These are phyloP conservation scores for Calonectris borealis DNA, from an alignment of 2,113 vertebrate genomes.

Conservation along the genomic window DNA sequence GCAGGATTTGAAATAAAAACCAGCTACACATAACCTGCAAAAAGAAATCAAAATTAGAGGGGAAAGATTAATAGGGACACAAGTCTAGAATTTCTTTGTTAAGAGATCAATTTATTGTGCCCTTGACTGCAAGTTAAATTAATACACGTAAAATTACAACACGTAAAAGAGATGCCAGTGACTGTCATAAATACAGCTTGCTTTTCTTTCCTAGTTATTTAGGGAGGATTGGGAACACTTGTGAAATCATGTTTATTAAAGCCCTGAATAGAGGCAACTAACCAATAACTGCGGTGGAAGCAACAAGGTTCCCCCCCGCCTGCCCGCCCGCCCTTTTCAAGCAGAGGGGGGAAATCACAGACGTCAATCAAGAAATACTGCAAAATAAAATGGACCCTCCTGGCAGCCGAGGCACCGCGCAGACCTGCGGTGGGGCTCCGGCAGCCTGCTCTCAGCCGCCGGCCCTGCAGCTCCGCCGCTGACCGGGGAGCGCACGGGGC, in stretches of 20 bases:
- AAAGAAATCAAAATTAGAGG: not conserved
- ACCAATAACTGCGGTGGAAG: constrained; percentile 56
- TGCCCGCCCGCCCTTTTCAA: not conserved
- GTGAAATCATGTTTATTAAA: constrained; percentile 24
- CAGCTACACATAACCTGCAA: not conserved
- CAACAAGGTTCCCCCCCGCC: constrained; percentile 30
- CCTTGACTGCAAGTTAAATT: not conserved
- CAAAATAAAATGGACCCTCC: constrained; percentile 72
- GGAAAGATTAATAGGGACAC: not conserved
- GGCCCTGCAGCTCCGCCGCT: constrained; percentile 12
- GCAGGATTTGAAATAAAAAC: not conserved
- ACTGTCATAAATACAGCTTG: not conserved
- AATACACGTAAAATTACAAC: not conserved
- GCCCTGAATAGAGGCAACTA: not conserved
- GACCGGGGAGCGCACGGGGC: constrained; percentile 23
- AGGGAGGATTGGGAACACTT: not conserved
- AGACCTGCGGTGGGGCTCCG: not conserved
- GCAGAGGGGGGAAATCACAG: not conserved
- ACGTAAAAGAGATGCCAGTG: not conserved
- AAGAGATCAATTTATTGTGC: not conserved
- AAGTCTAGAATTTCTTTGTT: constrained; percentile 1
- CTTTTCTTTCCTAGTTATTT: constrained; percentile 2
- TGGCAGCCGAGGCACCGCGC: not conserved
- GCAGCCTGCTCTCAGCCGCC: not conserved
- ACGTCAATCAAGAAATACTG: constrained; percentile 66